Evolutionary conservation across 1,140 invertebrate genomes (phyloP).

Genomic region (Lasioglossum baleicum): DNA sequence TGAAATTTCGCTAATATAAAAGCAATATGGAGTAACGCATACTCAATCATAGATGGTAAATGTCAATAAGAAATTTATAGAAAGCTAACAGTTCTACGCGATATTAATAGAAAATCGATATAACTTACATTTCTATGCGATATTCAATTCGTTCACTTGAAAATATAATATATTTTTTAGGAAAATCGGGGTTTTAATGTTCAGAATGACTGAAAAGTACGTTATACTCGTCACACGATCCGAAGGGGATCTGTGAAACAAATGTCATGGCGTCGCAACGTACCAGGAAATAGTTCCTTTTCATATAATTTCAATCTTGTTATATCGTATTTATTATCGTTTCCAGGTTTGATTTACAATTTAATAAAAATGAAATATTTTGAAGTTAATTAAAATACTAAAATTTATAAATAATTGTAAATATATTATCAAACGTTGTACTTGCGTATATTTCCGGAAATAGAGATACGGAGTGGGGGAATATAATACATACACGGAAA

Average conservation of each 20-base stretch:
- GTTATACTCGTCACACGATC: not conserved
- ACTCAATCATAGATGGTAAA: slow-evolving; percentile 15
- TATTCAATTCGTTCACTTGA: not conserved
- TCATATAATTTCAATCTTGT: not conserved
- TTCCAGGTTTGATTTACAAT: not conserved
- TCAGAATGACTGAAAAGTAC: not conserved
- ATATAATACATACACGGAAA: slow-evolving; percentile 6
- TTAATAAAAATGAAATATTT: slow-evolving; percentile 5
- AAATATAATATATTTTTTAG: not conserved
- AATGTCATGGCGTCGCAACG: slow-evolving; percentile 45
- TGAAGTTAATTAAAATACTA: not conserved
- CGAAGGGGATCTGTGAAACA: slow-evolving; percentile 28
- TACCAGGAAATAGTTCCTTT: slow-evolving; percentile 35
- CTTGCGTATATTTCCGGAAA: slow-evolving; percentile 26
- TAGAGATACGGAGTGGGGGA: not conserved
- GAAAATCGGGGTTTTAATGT: not conserved
- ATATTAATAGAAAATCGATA: slow-evolving; percentile 5
- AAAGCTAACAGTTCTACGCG: not conserved
- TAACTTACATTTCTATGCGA: slow-evolving; percentile 37
- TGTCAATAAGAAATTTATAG: slow-evolving; percentile 19
- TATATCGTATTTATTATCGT: not conserved
- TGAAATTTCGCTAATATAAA: slow-evolving; percentile 17
- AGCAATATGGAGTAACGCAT: slow-evolving; percentile 46
- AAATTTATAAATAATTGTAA: not conserved
- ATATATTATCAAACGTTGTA: not conserved